Conservation (phyloP, 2,888 invertebrate genomes). For the Panopea generosa region DNA sequence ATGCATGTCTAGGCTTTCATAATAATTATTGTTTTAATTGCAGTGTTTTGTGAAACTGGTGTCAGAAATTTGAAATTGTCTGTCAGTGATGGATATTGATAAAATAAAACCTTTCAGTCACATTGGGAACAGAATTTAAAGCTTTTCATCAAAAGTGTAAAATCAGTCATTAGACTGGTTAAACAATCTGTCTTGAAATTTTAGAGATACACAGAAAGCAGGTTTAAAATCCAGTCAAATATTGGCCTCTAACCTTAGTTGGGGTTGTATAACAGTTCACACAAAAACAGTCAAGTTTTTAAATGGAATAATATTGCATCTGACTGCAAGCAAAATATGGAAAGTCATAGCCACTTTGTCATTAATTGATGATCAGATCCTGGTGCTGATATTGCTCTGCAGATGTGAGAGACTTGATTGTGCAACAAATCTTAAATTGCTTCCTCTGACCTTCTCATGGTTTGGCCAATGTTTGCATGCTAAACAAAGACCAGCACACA, state of each 20-base stretch:
- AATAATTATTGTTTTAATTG: slow-evolving; percentile 49
- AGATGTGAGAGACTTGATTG: slow-evolving; percentile 2
- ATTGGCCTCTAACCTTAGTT: slow-evolving; percentile 16
- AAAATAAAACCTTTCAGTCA: slow-evolving; percentile 32
- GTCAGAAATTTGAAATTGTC: slow-evolving; percentile 31
- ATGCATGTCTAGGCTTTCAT: slow-evolving; percentile 34
- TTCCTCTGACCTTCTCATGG: too few relatives aligned
- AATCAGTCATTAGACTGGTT: slow-evolving; percentile 36
- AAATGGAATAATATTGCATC: slow-evolving; percentile 1
- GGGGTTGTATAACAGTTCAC: slow-evolving; percentile 16
- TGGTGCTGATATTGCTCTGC: neutral
- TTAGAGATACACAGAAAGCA: neutral
- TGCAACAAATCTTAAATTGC: too few relatives aligned
- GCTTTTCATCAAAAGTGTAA: slow-evolving; percentile 39
- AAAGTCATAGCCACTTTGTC: slow-evolving; percentile 5
- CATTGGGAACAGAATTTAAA: slow-evolving; percentile 23
- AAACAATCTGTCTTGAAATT: slow-evolving; percentile 40
- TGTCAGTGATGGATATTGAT: slow-evolving; percentile 38
- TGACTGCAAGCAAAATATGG: slow-evolving; percentile 8
- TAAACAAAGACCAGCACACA: too few relatives aligned
- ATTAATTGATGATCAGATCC: slow-evolving; percentile 4
- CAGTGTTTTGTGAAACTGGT: slow-evolving; percentile 42
- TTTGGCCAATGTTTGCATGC: too few relatives aligned
- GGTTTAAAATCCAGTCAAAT: slow-evolving; percentile 3
- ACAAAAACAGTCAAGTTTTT: neutral